Evolutionary conservation across 23 tunicate genomes (phyloP), one percentile per base, ranked within the genome.

Genomic region (Styela plicata): DNA sequence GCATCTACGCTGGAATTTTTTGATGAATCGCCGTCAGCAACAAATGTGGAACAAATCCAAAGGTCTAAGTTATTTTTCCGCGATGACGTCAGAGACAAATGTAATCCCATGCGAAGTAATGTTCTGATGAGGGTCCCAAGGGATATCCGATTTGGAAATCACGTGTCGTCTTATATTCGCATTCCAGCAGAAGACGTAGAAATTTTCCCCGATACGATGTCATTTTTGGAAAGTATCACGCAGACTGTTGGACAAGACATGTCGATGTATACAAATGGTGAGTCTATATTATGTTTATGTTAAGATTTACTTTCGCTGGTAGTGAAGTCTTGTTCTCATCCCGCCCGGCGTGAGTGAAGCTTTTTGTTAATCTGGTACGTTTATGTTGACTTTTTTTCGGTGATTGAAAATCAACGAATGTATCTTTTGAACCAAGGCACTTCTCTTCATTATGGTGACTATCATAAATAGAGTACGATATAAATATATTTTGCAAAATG

Each of bases 221-320:
- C 81, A 65, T 76, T 37, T 29, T 44, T 76, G 33, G 64, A 76
- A 21, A 65, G 81, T 10, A 76, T 76, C 13, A 76, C 81, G 64
- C 68, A 76, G 81, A 44, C 66, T 13, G 33, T 76, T 5, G 81
- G 67, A 52, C 26, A n/a, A 76, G 64, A 76, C 27, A 0, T 53
- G 66, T n/a, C 27, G 7, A 76, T 76, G 81, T n/a, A 20, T 25
- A 21, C 28, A 27, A 26, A n/a, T 10, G 64, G 81, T 76, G 17
- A 19, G 77, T 71, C 3, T 16, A 21, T 71, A 28, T 28, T 19
- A n/a, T n/a, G n/a, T n/a, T n/a, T n/a, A n/a, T n/a, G n/a, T n/a
- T n/a, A n/a, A n/a, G n/a, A n/a, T n/a, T n/a, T n/a, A n/a, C n/a
- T n/a, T n/a, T n/a, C n/a, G n/a, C n/a, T n/a, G n/a, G n/a, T n/a